Base-by-base conservation (phyloP, 2,113 vertebrate species). In the Noturus placidus region DNA sequence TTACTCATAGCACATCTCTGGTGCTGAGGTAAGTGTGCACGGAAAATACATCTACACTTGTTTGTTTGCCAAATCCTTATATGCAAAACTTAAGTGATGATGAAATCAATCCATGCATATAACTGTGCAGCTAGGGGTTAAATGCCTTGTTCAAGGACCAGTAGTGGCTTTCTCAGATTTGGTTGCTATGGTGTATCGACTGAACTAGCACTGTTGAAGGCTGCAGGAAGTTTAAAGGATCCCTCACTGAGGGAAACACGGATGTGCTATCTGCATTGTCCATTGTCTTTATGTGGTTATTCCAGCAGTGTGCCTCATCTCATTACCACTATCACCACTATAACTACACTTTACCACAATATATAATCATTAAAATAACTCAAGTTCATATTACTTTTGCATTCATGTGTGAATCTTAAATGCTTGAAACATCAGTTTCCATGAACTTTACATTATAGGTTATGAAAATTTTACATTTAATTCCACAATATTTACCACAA, bases 251-350 rank as follows among this genome's bases (percentile, higher is more conserved):
- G 54, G 19, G 5, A 82, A 82, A 82, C 38, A 42, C 5, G 56
- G 4, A 19, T 79, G 50, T 56, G 14, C 14, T 87, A 72, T 85
- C 88, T 89, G 52, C 79, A 27, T 77, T 83, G 52, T 46, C 65
- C 72, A 70, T 87, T 72, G 50, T 79, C 77, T 72, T 70, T 86
- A 86, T 80, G 69, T 76, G 82, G 80, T 72, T 25, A n/a, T 35
- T 87, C 85, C 77, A 90, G 86, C 70, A 63, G 85, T 83, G 81
- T 38, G 83, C 54, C 38, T 42, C 38, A 42, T 42, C 38, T 42
- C 38, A 42, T 42, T n/a, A n/a, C n/a, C n/a, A n/a, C n/a, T n/a
- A n/a, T n/a, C n/a, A n/a, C n/a, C n/a, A n/a, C n/a, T n/a, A n/a
- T n/a, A n/a, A n/a, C n/a, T n/a, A n/a, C n/a, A n/a, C n/a, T n/a